Evolutionary conservation across 1,140 invertebrate species (phyloP).

Genomic region (Matsumurasca onukii): DNA sequence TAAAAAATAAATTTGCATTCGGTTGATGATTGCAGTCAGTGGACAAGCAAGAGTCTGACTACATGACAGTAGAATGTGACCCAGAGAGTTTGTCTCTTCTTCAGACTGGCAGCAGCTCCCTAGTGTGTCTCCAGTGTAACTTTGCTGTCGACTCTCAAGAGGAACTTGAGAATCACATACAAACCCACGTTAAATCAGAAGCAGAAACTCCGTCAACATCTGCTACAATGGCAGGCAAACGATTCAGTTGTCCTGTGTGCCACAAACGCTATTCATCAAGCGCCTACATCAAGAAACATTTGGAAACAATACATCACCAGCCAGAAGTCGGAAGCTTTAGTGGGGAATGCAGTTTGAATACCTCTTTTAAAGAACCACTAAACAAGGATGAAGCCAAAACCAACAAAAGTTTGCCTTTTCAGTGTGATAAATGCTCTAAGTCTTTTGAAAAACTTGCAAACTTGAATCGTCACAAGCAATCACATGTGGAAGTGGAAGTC

Average conservation of each 20-base stretch:
- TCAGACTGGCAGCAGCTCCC: not conserved
- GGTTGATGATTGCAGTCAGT: not conserved
- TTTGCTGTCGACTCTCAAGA: not conserved
- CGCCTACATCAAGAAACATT: not conserved
- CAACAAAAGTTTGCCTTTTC: not conserved
- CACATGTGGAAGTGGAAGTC: not conserved
- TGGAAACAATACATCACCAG: not conserved
- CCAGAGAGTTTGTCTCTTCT: not conserved
- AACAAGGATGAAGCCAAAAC: not conserved
- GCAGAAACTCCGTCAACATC: too few species aligned
- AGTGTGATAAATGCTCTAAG: slow-evolving; percentile 13
- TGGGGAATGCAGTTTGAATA: not conserved
- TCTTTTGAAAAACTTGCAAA: slow-evolving; percentile 1
- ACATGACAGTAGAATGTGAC: not conserved
- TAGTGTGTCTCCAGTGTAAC: not conserved
- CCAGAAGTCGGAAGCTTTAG: not conserved
- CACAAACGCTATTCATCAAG: not conserved
- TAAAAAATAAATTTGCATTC: too few species aligned
- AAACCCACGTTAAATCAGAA: not conserved
- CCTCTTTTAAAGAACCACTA: not conserved
- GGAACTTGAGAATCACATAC: not conserved
- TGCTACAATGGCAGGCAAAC: not conserved
- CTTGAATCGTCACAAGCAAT: not conserved
- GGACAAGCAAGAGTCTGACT: not conserved
- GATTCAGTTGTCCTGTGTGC: not conserved